Base-by-base conservation (phyloP, 1,140 invertebrate species). In the Solenopsis fugax region DNA sequence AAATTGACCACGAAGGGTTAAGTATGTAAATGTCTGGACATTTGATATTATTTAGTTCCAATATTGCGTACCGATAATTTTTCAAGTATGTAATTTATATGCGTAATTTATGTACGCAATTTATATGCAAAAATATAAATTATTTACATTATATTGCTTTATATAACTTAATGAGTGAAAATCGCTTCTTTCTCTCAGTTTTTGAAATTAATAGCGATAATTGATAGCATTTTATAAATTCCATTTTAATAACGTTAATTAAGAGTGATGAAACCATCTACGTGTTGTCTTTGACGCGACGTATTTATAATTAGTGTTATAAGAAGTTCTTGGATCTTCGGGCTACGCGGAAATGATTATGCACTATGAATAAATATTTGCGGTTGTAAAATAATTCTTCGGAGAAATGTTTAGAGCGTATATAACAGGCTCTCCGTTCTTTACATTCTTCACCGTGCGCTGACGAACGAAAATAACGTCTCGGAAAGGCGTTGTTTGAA, bases 291-390 rank as follows among this genome's bases (percentile, higher is more conserved):
- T 52, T 62, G 10, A 69, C 9, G n/a, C 21, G 10, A 65, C 4
- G n/a, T 37, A 16, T 18, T 67, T 80, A 24, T 24, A 80, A 80
- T 54, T 71, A 29, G 21, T 62, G 45, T 62, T n/a, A 13, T n/a
- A n/a, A 60, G 24, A 62, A 41, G 16, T 65, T 37, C 41, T 34
- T 5, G 7, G 29, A 16, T n/a, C 50, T 50, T n/a, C 10, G n/a
- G 34, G 41, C 4, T 41, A 48, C 37, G 21, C 34, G 37, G 37
- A 81, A 81, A 81, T 50, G 16, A 56, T 71, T 71, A 34, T n/a
- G 48, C 65, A 18, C n/a, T 34, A 41, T 56, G 37, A 71, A 67
- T 56, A 29, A 45, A 56, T 54, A 71, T 56, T 72, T 56, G 45
- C 76, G 18, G 16, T 34, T 13, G 37, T 72, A 81, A 69, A 41